These are phyloP conservation scores for Neotoxoptera formosana DNA, from an alignment of 1,140 invertebrate genomes.

Conservation along the genomic window DNA sequence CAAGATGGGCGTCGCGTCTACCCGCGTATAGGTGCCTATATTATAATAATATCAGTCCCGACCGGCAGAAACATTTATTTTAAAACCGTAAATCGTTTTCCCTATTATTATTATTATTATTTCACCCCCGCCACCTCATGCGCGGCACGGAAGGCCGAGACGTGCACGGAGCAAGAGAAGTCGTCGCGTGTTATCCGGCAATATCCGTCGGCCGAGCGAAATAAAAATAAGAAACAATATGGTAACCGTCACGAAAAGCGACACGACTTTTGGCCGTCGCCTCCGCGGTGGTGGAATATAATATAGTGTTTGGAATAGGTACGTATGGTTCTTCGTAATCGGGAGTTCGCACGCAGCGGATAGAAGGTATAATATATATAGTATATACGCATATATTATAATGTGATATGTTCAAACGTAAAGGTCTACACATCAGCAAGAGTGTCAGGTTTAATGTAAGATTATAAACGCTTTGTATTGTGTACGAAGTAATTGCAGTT, in stretches of 20 bases:
- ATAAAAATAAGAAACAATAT: too few relatives aligned
- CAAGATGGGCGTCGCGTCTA: not conserved
- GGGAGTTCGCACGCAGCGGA: not conserved
- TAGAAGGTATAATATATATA: not conserved
- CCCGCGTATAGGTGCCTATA: too few relatives aligned
- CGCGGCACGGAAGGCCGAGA: not conserved
- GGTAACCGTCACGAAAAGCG: not conserved
- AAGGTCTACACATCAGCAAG: not conserved
- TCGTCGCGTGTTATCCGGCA: constrained; percentile 24
- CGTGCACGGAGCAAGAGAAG: not conserved
- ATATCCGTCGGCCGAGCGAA: not conserved
- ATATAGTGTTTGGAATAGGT: not conserved
- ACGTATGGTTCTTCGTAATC: not conserved
- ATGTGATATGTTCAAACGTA: not conserved
- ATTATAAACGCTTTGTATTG: too few relatives aligned
- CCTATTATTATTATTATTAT: not conserved
- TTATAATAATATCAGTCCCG: too few relatives aligned
- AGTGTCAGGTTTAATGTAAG: too few relatives aligned
- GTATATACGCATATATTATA: too few relatives aligned
- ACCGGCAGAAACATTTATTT: not conserved
- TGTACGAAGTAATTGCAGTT: too few relatives aligned
- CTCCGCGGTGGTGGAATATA: not conserved
- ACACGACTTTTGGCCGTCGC: constrained; percentile 18
- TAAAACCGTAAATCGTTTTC: constrained; percentile 3
- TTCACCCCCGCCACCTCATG: not conserved